Evolutionary conservation across 53 echinoderm and acorn worm species (phyloP).

Genomic region (Temnopleurus reevesii): DNA sequence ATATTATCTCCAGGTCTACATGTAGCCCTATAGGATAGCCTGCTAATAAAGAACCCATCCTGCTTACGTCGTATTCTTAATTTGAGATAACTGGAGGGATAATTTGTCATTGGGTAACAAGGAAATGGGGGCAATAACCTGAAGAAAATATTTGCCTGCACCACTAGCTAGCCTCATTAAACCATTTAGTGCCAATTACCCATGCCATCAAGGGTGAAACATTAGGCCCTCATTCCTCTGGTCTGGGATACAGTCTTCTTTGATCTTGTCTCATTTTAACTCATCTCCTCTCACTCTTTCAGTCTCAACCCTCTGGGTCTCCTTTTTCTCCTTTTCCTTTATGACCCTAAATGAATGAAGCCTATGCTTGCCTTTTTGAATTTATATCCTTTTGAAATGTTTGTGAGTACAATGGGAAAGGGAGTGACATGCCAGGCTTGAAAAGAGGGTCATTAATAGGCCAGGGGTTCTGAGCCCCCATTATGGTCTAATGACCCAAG

Average conservation of each 20-base stretch:
- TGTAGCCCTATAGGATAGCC: background rate
- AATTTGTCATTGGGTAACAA: constrained; percentile 30
- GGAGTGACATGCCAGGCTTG: constrained; percentile 11
- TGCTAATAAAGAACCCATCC: background rate
- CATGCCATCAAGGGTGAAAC: constrained; percentile 39
- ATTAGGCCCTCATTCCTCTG: background rate
- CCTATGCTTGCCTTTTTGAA: constrained; percentile 40
- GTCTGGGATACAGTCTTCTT: background rate
- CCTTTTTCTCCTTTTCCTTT: background rate
- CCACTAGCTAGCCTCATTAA: constrained; percentile 44
- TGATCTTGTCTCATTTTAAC: background rate
- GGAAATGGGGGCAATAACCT: constrained; percentile 56
- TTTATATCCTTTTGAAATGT: background rate
- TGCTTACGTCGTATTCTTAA: constrained; percentile 3
- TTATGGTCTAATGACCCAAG: constrained; percentile 51
- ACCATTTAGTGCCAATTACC: constrained; percentile 52
- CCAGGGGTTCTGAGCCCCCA: constrained; percentile 36
- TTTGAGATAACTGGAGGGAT: constrained; percentile 2
- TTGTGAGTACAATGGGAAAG: background rate
- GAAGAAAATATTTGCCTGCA: constrained; percentile 23
- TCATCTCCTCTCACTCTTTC: background rate
- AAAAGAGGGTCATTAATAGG: constrained; percentile 52
- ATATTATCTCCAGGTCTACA: too few species aligned
- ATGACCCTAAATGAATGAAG: background rate
- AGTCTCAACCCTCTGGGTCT: background rate